phyloP scores from a whole-genome alignment of 1,140 invertebrate genomes.

The Drosophila equinoxialis region DNA sequence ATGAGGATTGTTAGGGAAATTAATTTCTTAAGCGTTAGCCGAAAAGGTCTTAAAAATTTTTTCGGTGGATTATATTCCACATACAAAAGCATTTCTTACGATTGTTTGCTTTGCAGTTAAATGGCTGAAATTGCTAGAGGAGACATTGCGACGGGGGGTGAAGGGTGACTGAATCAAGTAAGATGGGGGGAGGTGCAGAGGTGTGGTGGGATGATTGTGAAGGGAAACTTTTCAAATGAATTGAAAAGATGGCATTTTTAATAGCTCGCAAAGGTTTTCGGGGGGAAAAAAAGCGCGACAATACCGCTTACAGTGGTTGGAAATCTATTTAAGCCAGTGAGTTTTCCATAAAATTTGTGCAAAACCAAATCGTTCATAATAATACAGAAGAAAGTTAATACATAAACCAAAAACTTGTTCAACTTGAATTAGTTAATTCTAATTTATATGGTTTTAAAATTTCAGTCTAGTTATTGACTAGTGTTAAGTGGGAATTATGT shows the following conservation, averaged over 20 bases:
- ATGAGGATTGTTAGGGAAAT: slow-evolving; percentile 74
- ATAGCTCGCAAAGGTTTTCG: slow-evolving; percentile 47
- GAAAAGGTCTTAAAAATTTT: slow-evolving; percentile 73
- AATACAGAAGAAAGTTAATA: too few species aligned
- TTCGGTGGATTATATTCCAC: slow-evolving; percentile 67
- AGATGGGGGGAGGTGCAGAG: background rate
- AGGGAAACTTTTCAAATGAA: slow-evolving; percentile 58
- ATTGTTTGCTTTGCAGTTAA: slow-evolving; percentile 75
- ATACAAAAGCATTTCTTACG: slow-evolving; percentile 76
- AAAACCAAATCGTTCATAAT: too few species aligned
- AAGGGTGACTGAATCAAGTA: background rate
- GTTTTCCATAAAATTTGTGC: background rate
- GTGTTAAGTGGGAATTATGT: too few species aligned
- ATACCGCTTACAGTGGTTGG: slow-evolving; percentile 37
- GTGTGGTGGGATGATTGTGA: background rate
- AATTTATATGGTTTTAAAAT: too few species aligned
- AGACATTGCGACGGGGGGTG: too few species aligned
- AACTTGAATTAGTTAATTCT: too few species aligned
- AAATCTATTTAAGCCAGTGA: background rate
- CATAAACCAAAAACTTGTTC: too few species aligned
- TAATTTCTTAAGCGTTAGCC: slow-evolving; percentile 68
- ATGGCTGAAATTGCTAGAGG: slow-evolving; percentile 38
- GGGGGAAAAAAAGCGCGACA: slow-evolving; percentile 8
- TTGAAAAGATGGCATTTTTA: slow-evolving; percentile 71
- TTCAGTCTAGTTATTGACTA: too few species aligned